A percentile compares a stretch with the other conserved stretches of the same genome.
These are phyloP conservation scores for Scylla paramamosain DNA, from an alignment of 1,140 invertebrate species.

Conservation along the genomic window DNA sequence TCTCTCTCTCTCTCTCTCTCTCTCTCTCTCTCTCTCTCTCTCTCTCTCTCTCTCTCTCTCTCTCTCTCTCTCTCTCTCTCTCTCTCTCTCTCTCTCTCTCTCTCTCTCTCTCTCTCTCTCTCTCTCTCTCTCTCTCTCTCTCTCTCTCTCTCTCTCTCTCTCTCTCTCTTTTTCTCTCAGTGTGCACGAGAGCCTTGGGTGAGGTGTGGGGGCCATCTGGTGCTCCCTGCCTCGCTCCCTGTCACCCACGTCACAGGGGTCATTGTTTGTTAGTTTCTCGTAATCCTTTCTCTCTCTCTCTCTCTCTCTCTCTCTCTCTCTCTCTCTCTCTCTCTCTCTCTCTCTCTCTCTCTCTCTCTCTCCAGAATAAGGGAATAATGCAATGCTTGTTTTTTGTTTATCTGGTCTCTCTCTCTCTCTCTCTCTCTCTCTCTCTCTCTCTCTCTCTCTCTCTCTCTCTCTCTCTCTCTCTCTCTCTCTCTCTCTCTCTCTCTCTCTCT, in stretches of 20 bases:
- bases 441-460: background rate
- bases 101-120: too few relatives aligned
- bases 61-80: background rate
- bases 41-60: background rate
- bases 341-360: background rate
- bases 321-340: too few relatives aligned
- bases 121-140: conserved; percentile 1
- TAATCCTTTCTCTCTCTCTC: background rate
- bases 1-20: conserved; percentile 1
- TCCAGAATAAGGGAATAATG: background rate
- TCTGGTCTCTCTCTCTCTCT: background rate
- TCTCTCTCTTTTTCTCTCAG: background rate
- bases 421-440: conserved; percentile 29
- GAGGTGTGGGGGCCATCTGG: too few relatives aligned
- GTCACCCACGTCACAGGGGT: too few relatives aligned
- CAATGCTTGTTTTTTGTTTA: background rate
- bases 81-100: background rate
- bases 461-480: background rate
- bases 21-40: background rate
- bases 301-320: too few relatives aligned
- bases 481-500: background rate
- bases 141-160: background rate
- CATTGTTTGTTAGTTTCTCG: too few relatives aligned
- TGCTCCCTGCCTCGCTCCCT: too few relatives aligned
- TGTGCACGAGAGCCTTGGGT: too few relatives aligned